Base-by-base conservation (phyloP, 2,113 vertebrate genomes). In the Diglossa brunneiventris region DNA sequence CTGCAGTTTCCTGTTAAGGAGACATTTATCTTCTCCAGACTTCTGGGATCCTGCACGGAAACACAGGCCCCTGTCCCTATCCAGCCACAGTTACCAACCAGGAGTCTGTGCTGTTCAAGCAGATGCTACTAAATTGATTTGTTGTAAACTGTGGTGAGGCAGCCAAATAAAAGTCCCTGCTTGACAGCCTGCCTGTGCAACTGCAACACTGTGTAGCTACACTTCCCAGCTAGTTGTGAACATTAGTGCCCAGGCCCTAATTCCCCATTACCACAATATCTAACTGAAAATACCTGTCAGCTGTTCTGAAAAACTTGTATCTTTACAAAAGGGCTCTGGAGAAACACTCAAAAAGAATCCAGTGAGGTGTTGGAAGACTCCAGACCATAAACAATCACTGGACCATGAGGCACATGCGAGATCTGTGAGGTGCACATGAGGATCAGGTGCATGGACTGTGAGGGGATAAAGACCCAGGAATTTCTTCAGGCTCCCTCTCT, bases 361-460 rank as follows among this genome's bases (percentile, higher is more conserved):
- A 69, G 15, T 31, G 35, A 77, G 47, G 56, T 23, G 8, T 49
- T 37, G 49, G 31, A 56, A 70, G 35, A 33, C 7, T 18, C 26
- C 72, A 83, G 49, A 56, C 22, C 49, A 49, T 35, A 77, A 83
- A 77, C 24, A 1, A 30, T 13, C 56, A 16, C 7, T 63, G 42
- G 31, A 49, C 22, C 31, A 63, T 28, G 41, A 49, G 27, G 26
- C 23, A 35, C 31, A 49, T 12, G 56, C 15, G 31, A 41, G 47
- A 27, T 35, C 30, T 0, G 0, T 7, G 10, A 62, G 56, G 63
- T 49, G 22, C 8, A 13, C 0, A 0, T 27, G 46, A 41, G 39
- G 24, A 76, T 47, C 70, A 68, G n/a, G n/a, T 68, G n/a, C 62
- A 53, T 24, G 30, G 47, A 41, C 24, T 35, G 30, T 82, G 35